These are phyloP conservation scores for Tachystola acroxantha DNA, from an alignment of 2,888 invertebrate genomes.

Conservation along the genomic window DNA sequence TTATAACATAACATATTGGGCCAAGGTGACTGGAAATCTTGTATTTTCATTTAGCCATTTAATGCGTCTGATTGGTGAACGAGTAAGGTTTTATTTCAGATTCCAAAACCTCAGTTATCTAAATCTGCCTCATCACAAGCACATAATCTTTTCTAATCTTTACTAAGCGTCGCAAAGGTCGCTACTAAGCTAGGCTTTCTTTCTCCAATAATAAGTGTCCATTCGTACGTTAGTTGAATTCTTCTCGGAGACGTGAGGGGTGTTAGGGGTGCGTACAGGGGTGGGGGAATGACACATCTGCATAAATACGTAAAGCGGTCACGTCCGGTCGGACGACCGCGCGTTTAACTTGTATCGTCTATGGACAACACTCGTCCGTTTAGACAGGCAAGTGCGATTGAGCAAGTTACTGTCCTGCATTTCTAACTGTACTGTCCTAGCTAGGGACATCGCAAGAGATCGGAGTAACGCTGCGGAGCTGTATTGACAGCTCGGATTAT, in stretches of 20 bases:
- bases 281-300: slow-evolving; percentile 44
- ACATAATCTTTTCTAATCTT: slow-evolving; percentile 1
- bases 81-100: too few relatives aligned
- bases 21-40: too few relatives aligned
- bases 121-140: too few relatives aligned
- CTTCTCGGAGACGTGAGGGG: slow-evolving; percentile 32
- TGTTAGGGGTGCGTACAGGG: slow-evolving; percentile 17
- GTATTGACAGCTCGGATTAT: too few relatives aligned
- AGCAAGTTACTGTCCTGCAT: slow-evolving; percentile 4
- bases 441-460: too few relatives aligned
- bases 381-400: slow-evolving; percentile 17
- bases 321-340: slow-evolving; percentile 51
- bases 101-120: too few relatives aligned
- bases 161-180: slow-evolving; percentile 1
- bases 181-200: slow-evolving; percentile 22
- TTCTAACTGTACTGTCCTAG: too few relatives aligned
- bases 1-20: too few relatives aligned
- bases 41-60: too few relatives aligned
- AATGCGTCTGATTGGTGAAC: too few relatives aligned
- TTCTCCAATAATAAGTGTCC: slow-evolving; percentile 49
- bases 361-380: slow-evolving; percentile 30
- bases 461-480: too few relatives aligned
- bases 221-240: slow-evolving; percentile 54
- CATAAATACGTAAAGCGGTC: slow-evolving; percentile 72
- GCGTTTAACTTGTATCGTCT: slow-evolving; percentile 56